Percentiles rank a stretch among this genome's conserved stretches.
phyloP scores from a whole-genome alignment of 2,797 vertebrate genomes.

The Pelodytes ibericus region DNA sequence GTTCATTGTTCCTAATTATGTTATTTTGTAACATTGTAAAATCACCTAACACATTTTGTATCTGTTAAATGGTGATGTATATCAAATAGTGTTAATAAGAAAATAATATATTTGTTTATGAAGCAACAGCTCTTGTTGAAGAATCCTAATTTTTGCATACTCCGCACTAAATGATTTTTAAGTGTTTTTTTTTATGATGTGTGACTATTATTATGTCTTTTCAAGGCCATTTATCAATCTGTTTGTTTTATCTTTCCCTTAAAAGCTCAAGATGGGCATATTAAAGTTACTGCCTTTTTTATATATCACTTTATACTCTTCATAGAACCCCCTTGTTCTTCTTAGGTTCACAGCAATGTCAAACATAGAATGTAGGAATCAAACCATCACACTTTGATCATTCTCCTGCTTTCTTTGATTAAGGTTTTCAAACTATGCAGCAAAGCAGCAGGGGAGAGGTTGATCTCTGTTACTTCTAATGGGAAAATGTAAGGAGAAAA shows the following conservation, averaged over 20 bases:
- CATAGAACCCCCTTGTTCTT: constrained; percentile 63
- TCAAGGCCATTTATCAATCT: constrained; percentile 63
- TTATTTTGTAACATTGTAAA: too few relatives aligned
- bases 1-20: too few relatives aligned
- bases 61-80: too few relatives aligned
- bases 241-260: constrained; percentile 59
- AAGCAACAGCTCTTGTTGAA: too few relatives aligned
- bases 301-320: constrained; percentile 65
- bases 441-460: constrained; percentile 69
- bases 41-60: too few relatives aligned
- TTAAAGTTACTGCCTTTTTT: constrained; percentile 64
- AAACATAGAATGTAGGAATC: constrained; percentile 65
- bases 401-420: constrained; percentile 72
- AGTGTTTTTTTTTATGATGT: too few relatives aligned
- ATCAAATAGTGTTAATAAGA: too few relatives aligned
- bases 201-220: not conserved
- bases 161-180: too few relatives aligned
- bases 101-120: too few relatives aligned
- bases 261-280: constrained; percentile 65
- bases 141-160: too few relatives aligned
- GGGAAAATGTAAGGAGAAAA: constrained; percentile 67
- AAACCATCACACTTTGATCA: constrained; percentile 68
- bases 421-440: constrained; percentile 71
- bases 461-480: constrained; percentile 71
- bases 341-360: constrained; percentile 66